Conservation (phyloP, 2,113 vertebrate genomes). For the Daboia siamensis region DNA sequence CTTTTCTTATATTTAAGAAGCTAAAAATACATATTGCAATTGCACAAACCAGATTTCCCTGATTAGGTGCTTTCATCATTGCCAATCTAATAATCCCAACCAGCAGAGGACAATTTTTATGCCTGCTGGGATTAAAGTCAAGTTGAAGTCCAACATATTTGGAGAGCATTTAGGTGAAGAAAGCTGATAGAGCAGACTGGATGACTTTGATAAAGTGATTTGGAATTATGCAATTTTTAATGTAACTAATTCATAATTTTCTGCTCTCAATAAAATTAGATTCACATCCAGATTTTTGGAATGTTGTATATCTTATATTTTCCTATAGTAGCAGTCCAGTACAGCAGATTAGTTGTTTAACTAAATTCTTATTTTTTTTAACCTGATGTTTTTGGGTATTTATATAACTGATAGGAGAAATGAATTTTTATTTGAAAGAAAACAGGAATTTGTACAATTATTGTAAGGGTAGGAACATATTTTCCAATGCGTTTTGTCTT, state of each 20-base stretch:
- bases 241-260: not conserved
- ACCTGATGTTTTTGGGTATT: not conserved
- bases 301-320: not conserved
- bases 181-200: not conserved
- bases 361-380: not conserved
- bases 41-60: not conserved
- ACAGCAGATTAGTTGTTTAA: not conserved
- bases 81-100: not conserved
- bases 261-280: not conserved
- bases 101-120: not conserved
- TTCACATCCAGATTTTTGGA: slow-evolving; percentile 7
- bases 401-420: slow-evolving; percentile 18
- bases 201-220: not conserved
- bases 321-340: not conserved
- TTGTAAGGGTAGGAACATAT: slow-evolving; percentile 36
- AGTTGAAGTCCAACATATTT: not conserved
- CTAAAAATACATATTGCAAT: not conserved
- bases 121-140: not conserved
- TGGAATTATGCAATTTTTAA: not conserved
- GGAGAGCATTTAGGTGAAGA: not conserved
- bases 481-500: slow-evolving; percentile 45
- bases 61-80: not conserved
- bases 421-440: slow-evolving; percentile 38
- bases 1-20: not conserved
- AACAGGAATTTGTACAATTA: slow-evolving; percentile 36